Base-by-base conservation (phyloP, 2,113 vertebrate species). In the Columba janthina region DNA sequence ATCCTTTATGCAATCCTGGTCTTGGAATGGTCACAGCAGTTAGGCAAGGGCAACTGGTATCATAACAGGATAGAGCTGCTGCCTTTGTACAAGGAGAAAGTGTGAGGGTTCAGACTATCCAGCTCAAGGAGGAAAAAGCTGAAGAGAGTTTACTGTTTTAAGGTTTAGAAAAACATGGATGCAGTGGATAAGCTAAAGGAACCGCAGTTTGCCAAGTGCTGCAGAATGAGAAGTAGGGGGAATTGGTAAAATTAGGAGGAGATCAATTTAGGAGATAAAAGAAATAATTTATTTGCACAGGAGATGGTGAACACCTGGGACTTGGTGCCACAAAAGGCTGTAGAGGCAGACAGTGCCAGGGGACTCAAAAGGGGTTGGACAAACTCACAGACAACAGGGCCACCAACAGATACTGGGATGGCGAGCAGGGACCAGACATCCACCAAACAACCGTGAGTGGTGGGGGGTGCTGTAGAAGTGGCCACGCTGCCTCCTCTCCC, bases 21-120 rank as follows among this genome's bases (percentile, higher is more conserved):
- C 71, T 57, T 0, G 0, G 60, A 40, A 53, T 65, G 36, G 26
- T 0, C 69, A 32, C 53, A 72, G 71, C 1, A 79, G 48, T 56
- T 38, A 11, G 34, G 24, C 17, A 75, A 83, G 24, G 66, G 44
- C 34, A 76, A 48, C 26, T 18, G 22, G 18, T 7, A 42, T 1
- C 3, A 60, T 20, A 18, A 61, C 72, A 72, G 34, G 15, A 73
- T 40, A 32, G 22, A 93, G 85, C 66, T 64, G 42, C 57, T 16
- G 12, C 34, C 48, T 42, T 56, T 44, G 32, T 32, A 56, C 13
- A 46, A 34, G 57, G 25, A 15, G 11, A 71, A 34, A 53, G 21
- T 7, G 14, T 15, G 28, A 70, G n/a, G 29, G 12, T 53, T 62
- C 84, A 78, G 19, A 42, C 20, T 60, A 6, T 5, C 3, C 71